A percentile compares a stretch with the other conserved stretches of the same genome.
phyloP scores from a whole-genome alignment of 2,113 vertebrate genomes.

The Cacatua alba region DNA sequence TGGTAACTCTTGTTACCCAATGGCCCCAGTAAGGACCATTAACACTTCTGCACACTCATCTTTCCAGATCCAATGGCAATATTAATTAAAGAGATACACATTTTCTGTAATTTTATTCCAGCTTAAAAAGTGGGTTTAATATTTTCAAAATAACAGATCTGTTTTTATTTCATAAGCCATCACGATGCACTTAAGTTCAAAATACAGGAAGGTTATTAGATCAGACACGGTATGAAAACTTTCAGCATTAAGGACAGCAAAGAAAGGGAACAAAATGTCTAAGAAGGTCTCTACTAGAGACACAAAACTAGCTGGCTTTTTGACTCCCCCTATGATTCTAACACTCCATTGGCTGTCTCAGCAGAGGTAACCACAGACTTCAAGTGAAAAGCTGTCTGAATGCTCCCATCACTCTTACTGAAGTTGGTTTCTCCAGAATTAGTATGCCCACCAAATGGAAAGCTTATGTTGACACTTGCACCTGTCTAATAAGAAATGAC shows the following conservation, averaged over 20 bases:
- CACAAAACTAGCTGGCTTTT: background rate
- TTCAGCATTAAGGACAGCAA: background rate
- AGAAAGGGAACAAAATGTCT: background rate
- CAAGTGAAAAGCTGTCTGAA: background rate
- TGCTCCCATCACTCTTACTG: background rate
- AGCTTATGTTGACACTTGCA: background rate
- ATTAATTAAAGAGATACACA: background rate
- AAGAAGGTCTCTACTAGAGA: background rate
- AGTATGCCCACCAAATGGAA: background rate
- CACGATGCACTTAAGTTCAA: background rate
- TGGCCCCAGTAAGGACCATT: background rate
- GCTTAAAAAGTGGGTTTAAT: background rate
- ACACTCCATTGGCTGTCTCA: background rate
- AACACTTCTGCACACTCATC: background rate
- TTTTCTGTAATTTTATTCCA: background rate
- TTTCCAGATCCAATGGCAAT: background rate
- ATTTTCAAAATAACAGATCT: background rate
- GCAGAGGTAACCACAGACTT: background rate
- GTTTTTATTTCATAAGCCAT: background rate
- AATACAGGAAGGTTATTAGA: background rate
- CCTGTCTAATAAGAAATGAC: background rate
- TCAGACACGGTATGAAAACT: background rate
- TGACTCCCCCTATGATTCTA: fast-evolving
- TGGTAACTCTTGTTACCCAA: background rate
- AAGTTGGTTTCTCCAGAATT: background rate